Base-by-base conservation (phyloP, 2,888 invertebrate genomes). In the Pandemis heparana region DNA sequence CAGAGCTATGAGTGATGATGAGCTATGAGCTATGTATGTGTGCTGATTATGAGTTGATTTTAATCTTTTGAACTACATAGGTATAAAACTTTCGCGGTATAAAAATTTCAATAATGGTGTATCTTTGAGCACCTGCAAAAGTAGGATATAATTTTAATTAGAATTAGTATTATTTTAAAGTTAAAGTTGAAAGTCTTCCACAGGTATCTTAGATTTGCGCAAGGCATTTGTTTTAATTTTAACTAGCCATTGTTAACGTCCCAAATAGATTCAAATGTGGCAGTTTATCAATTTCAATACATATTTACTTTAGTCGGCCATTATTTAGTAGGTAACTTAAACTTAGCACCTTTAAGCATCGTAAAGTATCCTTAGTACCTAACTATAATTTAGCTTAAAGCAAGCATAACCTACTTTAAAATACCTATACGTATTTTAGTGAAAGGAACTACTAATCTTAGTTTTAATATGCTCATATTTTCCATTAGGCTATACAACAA, bases 221-320 rank as follows among this genome's bases (percentile, higher is more conserved):
- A 10, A 62, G 41, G 43, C 18, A 43, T 18, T 23, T 39, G 62
- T 43, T 41, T 62, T 18, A 62, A 39, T 62, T 62, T 10, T 23
- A 23, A 62, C 18, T 62, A 18, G 43, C 62, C 43, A 62, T 62
- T 62, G 62, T 62, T 41, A 43, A 62, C 43, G 43, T 43, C 18
- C 2, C 9, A 0, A 62, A 62, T 62, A 43, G 43, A 62, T 62
- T 43, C 43, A 62, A 43, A 62, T 23, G 43, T 5, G 43, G 62
- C 12, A 18, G 18, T 43, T 18, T 41, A 18, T 12, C 56, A 56
- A 23, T 56, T 56, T 5, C 23, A 56, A 23, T 23, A 23, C n/a
- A n/a, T n/a, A n/a, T n/a, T n/a, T n/a, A n/a, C 56, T 5, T 23
- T 23, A 56, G 56, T n/a, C 1, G 10, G 56, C 56, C 56, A 56